These are phyloP conservation scores for Archilochus colubris DNA, from an alignment of 2,113 vertebrate genomes.

Conservation along the genomic window DNA sequence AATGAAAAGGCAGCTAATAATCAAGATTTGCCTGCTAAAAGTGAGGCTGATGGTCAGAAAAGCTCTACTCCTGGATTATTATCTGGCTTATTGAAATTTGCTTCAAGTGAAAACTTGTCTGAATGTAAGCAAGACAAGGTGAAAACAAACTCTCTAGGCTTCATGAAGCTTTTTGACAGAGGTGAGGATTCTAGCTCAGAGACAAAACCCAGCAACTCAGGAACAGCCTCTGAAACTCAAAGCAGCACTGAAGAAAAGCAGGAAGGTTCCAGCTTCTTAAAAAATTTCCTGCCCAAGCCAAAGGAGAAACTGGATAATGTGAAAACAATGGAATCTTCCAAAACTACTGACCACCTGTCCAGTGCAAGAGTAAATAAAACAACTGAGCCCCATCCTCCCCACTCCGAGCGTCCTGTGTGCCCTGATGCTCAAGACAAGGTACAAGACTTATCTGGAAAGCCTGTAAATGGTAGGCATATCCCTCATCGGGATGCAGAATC, in stretches of 20 bases:
- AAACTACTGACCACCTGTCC: not conserved
- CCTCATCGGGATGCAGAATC: not conserved
- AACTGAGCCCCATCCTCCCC: not conserved
- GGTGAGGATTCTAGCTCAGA: not conserved
- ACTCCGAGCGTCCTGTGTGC: not conserved
- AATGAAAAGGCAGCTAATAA: constrained; percentile 62
- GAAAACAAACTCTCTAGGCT: constrained; percentile 46
- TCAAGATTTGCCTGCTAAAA: constrained; percentile 58
- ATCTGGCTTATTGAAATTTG: constrained; percentile 75
- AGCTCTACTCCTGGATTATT: constrained; percentile 58
- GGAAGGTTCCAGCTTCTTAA: constrained; percentile 50
- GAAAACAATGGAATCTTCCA: not conserved
- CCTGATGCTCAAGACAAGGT: constrained; percentile 22
- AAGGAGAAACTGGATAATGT: constrained; percentile 56
- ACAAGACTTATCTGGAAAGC: constrained; percentile 54
- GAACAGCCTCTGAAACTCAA: constrained; percentile 14
- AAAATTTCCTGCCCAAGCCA: constrained; percentile 50
- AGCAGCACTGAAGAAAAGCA: constrained; percentile 43
- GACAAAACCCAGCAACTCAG: not conserved
- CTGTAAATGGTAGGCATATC: not conserved
- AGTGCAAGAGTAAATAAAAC: not conserved
- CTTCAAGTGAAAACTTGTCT: constrained; percentile 66
- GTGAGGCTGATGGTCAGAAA: constrained; percentile 42
- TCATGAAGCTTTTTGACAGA: constrained; percentile 63
- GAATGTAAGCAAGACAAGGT: constrained; percentile 58